Base-by-base conservation (phyloP, 2,888 invertebrate genomes). In the Ormyrus pomaceus region DNA sequence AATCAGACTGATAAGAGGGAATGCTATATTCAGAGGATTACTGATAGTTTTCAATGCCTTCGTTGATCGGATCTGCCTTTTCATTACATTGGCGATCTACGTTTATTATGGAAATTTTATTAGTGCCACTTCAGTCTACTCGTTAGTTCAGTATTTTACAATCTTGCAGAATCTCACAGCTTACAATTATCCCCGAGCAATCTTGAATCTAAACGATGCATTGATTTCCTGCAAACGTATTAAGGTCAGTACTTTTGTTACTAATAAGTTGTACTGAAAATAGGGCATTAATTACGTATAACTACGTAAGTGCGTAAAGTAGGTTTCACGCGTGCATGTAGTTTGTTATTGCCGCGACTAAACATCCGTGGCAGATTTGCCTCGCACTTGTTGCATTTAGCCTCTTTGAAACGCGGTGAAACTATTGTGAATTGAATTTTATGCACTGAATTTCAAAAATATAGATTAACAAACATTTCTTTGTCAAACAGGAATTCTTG, bases 51-150 rank as follows among this genome's bases (percentile, higher is more conserved):
- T 88, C 5, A 88, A 95, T 92, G 95, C 97, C 66, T 97, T 96
- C 88, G 96, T 97, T 0, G 96, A 96, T 87, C 94, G 98, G 82
- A 93, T 97, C 68, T 95, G 97, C 3, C 92, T 97, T 7, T 96
- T 95, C 88, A 93, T 96, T 81, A 96, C 96, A 2, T 92, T 98
- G 76, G 92, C 96, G 68, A 93, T 95, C 0, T 96, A 95, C 87
- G 95, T 95, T 8, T 91, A 96, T 87, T 93, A 81, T 89, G 93
- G 88, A 7, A 87, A 92, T 77, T 82, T 80, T 19, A 87, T 92
- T 83, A 90, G 92, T 88, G 93, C 94, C 0, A 94, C 94, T 74
- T 93, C 94, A 86, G 95, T 95, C 0, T 96, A 96, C 89, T 94
- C 96, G 0, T 92, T 95, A 86, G 95, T 96, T 5, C 95, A 95